Percentiles rank a stretch among this genome's conserved stretches.
Evolutionary conservation across 23 tunicate species (phyloP).

Genomic region (Oikopleura dioica): DNA sequence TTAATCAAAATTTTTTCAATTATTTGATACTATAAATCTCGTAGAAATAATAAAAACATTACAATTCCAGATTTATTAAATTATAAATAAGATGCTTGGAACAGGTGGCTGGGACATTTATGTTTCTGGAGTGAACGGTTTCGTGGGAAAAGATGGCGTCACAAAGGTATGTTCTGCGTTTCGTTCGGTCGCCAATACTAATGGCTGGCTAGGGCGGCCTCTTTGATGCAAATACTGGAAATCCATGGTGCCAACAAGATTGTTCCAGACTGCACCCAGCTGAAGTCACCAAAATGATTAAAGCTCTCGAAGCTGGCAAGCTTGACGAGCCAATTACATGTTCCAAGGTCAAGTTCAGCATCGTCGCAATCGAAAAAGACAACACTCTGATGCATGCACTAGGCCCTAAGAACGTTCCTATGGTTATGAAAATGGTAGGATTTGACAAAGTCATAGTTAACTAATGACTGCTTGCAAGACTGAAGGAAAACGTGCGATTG

Average conservation of each 20-base stretch:
- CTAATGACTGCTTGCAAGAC: not conserved
- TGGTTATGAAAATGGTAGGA: not conserved
- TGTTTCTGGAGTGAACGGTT: conserved; percentile 7
- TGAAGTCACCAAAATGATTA: not conserved
- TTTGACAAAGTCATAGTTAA: not conserved
- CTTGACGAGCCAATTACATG: not conserved
- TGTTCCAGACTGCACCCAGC: not conserved
- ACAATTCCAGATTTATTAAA: no score
- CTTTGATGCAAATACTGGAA: not conserved
- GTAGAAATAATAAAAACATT: no score
- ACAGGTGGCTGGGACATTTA: conserved; percentile 12
- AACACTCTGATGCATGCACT: conserved; percentile 1
- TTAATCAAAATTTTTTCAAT: no score
- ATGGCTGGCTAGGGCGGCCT: not conserved
- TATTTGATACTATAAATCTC: no score
- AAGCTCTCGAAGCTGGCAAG: not conserved
- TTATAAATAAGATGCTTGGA: conserved; percentile 2
- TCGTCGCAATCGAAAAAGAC: not conserved
- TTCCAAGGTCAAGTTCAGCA: not conserved
- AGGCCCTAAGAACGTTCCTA: not conserved
- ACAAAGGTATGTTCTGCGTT: not conserved
- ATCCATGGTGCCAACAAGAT: conserved; percentile 9
- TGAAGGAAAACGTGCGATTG: not conserved
- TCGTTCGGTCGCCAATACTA: no score
- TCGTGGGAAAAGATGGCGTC: not conserved